A percentile compares a stretch with the other conserved stretches of the same genome.
These are phyloP conservation scores for Seira musarum DNA, from an alignment of 2,888 invertebrate species.

Conservation along the genomic window DNA sequence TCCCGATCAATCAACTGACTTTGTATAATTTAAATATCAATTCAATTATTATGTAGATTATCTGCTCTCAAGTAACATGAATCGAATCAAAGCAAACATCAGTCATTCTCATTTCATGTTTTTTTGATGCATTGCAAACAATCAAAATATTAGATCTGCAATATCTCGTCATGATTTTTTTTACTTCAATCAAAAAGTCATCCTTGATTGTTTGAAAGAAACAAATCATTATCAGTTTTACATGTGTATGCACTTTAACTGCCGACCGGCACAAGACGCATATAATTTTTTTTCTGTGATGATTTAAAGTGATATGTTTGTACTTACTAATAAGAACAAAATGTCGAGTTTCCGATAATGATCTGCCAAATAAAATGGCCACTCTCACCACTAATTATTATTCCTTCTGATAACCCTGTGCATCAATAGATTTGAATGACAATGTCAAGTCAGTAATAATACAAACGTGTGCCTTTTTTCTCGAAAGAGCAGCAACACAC, in stretches of 20 bases:
- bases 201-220: neutral
- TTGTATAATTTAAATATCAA: too few relatives aligned
- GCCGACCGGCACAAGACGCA: neutral
- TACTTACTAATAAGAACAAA: slow-evolving; percentile 43
- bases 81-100: too few relatives aligned
- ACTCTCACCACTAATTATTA: slow-evolving; percentile 5
- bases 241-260: slow-evolving; percentile 53
- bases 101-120: too few relatives aligned
- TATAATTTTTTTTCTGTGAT: neutral
- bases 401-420: neutral
- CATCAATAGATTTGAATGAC: slow-evolving; percentile 33
- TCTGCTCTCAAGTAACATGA: too few relatives aligned
- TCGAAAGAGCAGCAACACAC: neutral
- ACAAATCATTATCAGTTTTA: slow-evolving; percentile 20
- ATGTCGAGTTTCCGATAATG: slow-evolving; percentile 36
- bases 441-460: slow-evolving; percentile 24
- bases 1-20: too few relatives aligned
- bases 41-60: too few relatives aligned
- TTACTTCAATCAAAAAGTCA: too few relatives aligned
- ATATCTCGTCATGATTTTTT: too few relatives aligned
- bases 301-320: neutral
- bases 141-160: too few relatives aligned
- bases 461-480: neutral
- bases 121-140: too few relatives aligned
- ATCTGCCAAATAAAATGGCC: slow-evolving; percentile 33